Base-by-base conservation (phyloP, 1,140 invertebrate genomes). In the Orius insidiosus region DNA sequence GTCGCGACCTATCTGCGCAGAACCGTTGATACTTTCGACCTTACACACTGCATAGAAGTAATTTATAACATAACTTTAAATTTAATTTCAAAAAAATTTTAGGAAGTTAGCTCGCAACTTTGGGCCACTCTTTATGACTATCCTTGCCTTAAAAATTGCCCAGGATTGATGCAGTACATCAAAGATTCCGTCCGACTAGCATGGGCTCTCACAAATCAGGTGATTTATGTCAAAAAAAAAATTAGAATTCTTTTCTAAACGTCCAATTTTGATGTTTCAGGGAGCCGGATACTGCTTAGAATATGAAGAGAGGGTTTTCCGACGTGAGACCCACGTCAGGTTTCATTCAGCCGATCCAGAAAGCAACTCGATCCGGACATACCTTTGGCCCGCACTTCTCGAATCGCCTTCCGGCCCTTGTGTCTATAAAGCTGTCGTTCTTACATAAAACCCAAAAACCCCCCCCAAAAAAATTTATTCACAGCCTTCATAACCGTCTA, bases 91-190 rank as follows among this genome's bases (percentile, higher is more conserved):
- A 11, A 36, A 36, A 13, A 13, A 11, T 36, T 32, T 38, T 18
- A 78, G 75, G 74, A 78, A 49, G 75, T 79, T 1, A 69, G 68
- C 45, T 61, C 64, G 43, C 74, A 77, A 54, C 68, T 79, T 35
- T 76, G 73, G 66, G 68, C 69, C 8, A 83, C 79, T 2, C 60
- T 83, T 11, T 80, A 78, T 56, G 80, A 83, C 59, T 84, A 82
- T 58, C 80, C 80, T 3, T 75, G 73, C 55, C 62, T 84, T 7
- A 75, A 72, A 56, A 58, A 60, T 8, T 80, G 76, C 55, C 53
- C 65, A 13, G 74, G 71, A 36, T 62, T 83, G 8, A 58, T 68
- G 36, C 66, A 67, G 34, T 84, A 80, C 55, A 70, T 79, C 4
- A 56, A 66, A 36, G 68, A 72, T 19, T 76, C 76, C 54, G 73